Conservation (phyloP, 2,888 invertebrate species). For the Anthophora plumipes region DNA sequence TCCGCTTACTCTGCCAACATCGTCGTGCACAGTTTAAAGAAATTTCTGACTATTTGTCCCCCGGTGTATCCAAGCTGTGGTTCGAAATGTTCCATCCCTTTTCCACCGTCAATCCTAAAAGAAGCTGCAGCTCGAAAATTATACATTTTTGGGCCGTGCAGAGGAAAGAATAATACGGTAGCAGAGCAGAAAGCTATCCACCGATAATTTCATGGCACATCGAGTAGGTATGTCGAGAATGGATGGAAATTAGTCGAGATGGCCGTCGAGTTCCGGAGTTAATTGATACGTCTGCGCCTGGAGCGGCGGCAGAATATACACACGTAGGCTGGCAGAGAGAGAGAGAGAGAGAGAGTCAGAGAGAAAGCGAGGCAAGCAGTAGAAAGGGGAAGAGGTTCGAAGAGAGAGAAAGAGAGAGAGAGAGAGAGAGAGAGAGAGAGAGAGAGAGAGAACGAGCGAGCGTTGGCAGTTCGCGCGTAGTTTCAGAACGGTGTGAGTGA, state of each 20-base stretch:
- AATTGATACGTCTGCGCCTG: constrained; percentile 78
- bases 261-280: constrained; percentile 75
- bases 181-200: constrained; percentile 53
- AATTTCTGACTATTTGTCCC: neutral
- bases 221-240: constrained; percentile 76
- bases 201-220: constrained; percentile 81
- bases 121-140: neutral
- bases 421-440: constrained; percentile 1
- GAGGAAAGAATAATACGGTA: constrained; percentile 57
- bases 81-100: neutral
- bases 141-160: constrained; percentile 10
- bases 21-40: neutral
- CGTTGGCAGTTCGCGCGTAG: constrained; percentile 39
- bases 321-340: constrained; percentile 28
- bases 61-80: neutral
- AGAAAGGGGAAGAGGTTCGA: neutral
- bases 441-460: constrained; percentile 21
- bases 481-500: constrained; percentile 23
- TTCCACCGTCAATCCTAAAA: constrained; percentile 24
- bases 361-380: constrained; percentile 20
- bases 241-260: constrained; percentile 80
- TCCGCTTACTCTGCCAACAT: neutral
- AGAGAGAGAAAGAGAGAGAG: no score
- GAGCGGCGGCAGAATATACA: constrained; percentile 51
- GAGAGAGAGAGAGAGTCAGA: constrained; percentile 40